Conservation (phyloP, 2,113 vertebrate genomes). For the Eonycteris spelaea region DNA sequence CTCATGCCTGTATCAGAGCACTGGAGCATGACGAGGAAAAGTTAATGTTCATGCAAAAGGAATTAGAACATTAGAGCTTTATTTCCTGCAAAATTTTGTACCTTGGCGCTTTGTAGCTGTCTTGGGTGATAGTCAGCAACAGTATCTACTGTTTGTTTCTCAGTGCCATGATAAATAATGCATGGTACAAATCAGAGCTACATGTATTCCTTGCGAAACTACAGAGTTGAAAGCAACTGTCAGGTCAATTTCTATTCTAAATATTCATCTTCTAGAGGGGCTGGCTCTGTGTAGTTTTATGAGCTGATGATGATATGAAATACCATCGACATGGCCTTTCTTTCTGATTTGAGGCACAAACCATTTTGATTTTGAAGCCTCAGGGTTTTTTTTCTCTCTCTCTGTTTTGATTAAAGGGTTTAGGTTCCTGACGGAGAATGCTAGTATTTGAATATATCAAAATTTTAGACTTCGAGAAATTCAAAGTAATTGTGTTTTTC, state of each 20-base stretch:
- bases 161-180: constrained; percentile 1
- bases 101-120: not conserved
- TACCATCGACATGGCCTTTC: not conserved
- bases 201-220: not conserved
- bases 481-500: not conserved
- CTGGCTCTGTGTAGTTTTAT: not conserved
- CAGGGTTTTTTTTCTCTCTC: not conserved
- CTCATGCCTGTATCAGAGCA: not conserved
- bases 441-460: not conserved
- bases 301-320: not conserved
- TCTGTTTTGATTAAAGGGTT: not conserved
- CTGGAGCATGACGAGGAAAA: not conserved
- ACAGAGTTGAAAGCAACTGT: not conserved
- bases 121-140: constrained; percentile 21
- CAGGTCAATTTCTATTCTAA: not conserved
- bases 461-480: constrained; percentile 12
- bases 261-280: not conserved
- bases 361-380: not conserved
- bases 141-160: constrained; percentile 17
- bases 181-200: not conserved
- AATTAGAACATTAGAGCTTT: constrained; percentile 44
- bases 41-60: not conserved
- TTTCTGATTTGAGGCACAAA: not conserved
- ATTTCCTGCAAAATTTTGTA: constrained; percentile 49
- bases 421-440: not conserved